Conservation (phyloP, 2,888 invertebrate genomes). For the Liopterus haemorrhoidalis region DNA sequence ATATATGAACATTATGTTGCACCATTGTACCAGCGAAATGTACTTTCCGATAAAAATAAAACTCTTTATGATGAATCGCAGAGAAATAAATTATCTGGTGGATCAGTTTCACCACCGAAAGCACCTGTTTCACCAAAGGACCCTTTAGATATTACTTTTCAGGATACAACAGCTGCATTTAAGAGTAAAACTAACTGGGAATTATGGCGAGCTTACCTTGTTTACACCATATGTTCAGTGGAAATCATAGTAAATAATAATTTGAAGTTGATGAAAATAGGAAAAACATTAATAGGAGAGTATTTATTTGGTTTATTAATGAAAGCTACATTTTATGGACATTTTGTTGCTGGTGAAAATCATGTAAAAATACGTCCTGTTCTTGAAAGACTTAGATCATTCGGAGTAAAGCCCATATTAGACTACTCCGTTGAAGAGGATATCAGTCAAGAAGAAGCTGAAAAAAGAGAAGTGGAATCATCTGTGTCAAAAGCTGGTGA, state of each 20-base stretch:
- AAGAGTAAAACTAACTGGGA: constrained; percentile 86
- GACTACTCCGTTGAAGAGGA: constrained; percentile 96
- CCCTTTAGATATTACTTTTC: constrained; percentile 71
- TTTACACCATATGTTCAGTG: constrained; percentile 77
- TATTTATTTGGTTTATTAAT: constrained; percentile 69
- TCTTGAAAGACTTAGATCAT: constrained; percentile 70
- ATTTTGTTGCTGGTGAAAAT: constrained; percentile 93
- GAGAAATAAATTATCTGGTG: no score
- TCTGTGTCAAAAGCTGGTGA: constrained; percentile 54
- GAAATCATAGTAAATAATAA: constrained; percentile 80
- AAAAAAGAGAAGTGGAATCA: constrained; percentile 75
- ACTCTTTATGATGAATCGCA: no score
- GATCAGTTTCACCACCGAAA: no score
- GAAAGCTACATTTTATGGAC: constrained; percentile 90
- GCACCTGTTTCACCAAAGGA: no score
- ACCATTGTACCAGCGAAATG: no score
- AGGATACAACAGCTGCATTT: constrained; percentile 76
- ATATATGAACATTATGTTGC: no score
- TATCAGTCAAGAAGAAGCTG: constrained; percentile 77
- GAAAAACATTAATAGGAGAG: constrained; percentile 66
- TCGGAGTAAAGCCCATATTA: constrained; percentile 91
- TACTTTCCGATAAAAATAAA: no score
- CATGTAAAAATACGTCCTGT: constrained; percentile 72
- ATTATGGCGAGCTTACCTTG: constrained; percentile 74
- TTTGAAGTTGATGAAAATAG: constrained; percentile 75